phyloP scores from a whole-genome alignment of 2,113 vertebrate species.

The Halichoerus grypus region DNA sequence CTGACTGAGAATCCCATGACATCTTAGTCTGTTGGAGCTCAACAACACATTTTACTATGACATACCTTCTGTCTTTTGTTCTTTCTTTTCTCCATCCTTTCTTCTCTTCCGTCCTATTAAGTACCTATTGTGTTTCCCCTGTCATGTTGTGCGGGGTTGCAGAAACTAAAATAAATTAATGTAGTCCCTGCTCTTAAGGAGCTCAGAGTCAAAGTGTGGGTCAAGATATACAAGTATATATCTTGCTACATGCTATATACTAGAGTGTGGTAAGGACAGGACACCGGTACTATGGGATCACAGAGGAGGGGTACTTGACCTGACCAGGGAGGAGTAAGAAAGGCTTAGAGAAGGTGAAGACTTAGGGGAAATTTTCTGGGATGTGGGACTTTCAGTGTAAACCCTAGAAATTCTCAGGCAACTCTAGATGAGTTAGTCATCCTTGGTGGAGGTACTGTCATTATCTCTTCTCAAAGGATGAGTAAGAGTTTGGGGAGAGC shows the following conservation, averaged over 20 bases:
- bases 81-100: not conserved
- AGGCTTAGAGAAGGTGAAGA: conserved; percentile 41
- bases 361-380: not conserved
- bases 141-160: not conserved
- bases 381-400: not conserved
- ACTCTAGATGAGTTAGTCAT: not conserved
- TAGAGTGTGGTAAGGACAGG: not conserved
- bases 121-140: not conserved
- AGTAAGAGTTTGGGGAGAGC: not conserved
- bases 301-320: not conserved
- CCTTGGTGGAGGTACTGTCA: not conserved
- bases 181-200: not conserved
- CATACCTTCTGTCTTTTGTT: not conserved
- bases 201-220: not conserved
- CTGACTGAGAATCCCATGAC: not conserved
- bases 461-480: not conserved
- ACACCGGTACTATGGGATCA: accelerated
- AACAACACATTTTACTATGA: not conserved
- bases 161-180: not conserved
- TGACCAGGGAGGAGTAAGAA: not conserved
- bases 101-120: not conserved
- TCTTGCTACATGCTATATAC: not conserved
- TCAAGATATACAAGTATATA: not conserved
- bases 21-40: not conserved
- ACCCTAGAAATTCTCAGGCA: not conserved